phyloP scores from a whole-genome alignment of 1,140 invertebrate genomes.

The Helicoverpa zea region DNA sequence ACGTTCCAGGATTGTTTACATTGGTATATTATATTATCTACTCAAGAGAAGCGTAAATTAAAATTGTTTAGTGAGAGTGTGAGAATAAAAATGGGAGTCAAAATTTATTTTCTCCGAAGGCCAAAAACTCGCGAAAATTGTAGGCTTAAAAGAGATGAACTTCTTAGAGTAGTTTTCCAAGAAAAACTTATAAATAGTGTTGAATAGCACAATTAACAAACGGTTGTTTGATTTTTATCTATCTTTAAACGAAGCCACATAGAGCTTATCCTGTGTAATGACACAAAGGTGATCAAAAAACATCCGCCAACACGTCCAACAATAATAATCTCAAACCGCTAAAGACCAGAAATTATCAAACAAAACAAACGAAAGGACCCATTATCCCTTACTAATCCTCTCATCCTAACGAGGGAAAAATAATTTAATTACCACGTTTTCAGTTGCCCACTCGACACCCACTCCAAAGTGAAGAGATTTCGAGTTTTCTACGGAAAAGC shows the following conservation, averaged over 20 bases:
- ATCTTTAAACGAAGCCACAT: too few species aligned
- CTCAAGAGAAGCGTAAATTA: too few species aligned
- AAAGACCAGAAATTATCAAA: slow-evolving; percentile 49
- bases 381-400: slow-evolving; percentile 78
- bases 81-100: too few species aligned
- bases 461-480: slow-evolving; percentile 75
- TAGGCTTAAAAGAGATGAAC: too few species aligned
- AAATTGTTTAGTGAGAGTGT: too few species aligned
- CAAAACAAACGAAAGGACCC: slow-evolving; percentile 56
- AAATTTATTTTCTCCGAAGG: too few species aligned
- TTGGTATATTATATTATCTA: not conserved
- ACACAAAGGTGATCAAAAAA: not conserved
- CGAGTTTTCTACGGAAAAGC: slow-evolving; percentile 80
- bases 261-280: too few species aligned
- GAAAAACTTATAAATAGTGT: too few species aligned
- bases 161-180: too few species aligned
- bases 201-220: too few species aligned
- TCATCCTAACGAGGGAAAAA: slow-evolving; percentile 67
- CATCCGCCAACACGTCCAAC: slow-evolving; percentile 35
- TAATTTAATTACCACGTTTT: slow-evolving; percentile 83
- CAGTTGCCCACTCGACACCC: slow-evolving; percentile 69
- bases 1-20: not conserved
- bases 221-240: too few species aligned
- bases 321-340: slow-evolving; percentile 44
- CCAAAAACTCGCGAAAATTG: too few species aligned